Percentiles rank a stretch among this genome's conserved stretches.
These are phyloP conservation scores for Tuberolachnus salignus DNA, from an alignment of 2,888 invertebrate genomes.

Conservation along the genomic window DNA sequence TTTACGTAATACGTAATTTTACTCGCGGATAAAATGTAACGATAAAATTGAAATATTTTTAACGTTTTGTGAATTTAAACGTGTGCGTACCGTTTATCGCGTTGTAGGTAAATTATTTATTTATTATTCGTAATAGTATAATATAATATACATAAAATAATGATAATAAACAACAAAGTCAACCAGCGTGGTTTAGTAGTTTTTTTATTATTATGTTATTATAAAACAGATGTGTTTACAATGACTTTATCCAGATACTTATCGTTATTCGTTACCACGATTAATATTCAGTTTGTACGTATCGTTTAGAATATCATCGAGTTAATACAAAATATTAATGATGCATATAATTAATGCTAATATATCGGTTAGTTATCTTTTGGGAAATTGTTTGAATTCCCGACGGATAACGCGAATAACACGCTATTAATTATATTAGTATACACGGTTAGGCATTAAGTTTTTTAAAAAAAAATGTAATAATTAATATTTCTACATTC, in stretches of 20 bases:
- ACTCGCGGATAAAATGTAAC: too few species aligned
- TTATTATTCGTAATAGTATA: conserved; percentile 15
- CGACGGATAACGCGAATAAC: too few species aligned
- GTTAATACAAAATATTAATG: conserved; percentile 11
- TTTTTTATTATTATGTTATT: background rate
- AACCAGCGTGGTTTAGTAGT: background rate
- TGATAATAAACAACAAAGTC: background rate
- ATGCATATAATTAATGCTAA: conserved; percentile 19
- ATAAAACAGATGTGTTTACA: conserved; percentile 29
- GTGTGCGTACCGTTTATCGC: background rate
- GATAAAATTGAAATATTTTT: too few species aligned
- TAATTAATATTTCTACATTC: too few species aligned
- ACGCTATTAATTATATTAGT: too few species aligned
- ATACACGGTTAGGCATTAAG: too few species aligned
- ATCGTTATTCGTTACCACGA: conserved; percentile 1
- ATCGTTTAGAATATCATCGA: conserved; percentile 25
- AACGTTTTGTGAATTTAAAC: too few species aligned
- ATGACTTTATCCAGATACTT: conserved; percentile 9
- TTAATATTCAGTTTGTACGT: conserved; percentile 20
- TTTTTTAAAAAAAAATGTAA: too few species aligned
- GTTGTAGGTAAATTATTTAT: background rate
- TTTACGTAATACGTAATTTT: too few species aligned
- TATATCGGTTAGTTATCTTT: background rate
- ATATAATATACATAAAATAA: too few species aligned
- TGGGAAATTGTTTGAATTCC: conserved; percentile 7